Evolutionary conservation across 2,113 vertebrate genomes (phyloP).

Genomic region (Elachura formosa): DNA sequence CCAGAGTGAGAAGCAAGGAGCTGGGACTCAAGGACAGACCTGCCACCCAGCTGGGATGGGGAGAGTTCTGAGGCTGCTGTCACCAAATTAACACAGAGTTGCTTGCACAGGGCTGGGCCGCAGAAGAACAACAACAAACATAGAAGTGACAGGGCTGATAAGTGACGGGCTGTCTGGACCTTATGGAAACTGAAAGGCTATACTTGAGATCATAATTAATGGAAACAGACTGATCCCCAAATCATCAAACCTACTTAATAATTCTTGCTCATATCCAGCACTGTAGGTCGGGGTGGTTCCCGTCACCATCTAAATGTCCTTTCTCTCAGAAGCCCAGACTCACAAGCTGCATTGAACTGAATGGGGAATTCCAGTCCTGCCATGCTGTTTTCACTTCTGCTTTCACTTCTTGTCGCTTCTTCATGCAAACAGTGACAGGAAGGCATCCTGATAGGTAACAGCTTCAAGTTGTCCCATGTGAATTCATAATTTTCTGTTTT

Average conservation of each 20-base stretch:
- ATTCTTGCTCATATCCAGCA: neutral
- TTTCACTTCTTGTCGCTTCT: neutral
- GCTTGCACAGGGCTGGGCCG: neutral
- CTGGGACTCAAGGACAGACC: neutral
- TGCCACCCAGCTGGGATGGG: accelerated
- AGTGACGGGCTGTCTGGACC: neutral
- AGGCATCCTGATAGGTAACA: neutral
- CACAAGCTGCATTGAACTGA: neutral
- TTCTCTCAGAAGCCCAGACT: neutral
- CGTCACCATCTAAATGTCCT: neutral
- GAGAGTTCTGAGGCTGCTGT: neutral
- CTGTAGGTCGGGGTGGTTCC: neutral
- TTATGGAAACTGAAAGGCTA: neutral
- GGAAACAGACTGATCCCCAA: neutral
- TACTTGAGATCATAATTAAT: neutral
- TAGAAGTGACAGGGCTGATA: neutral
- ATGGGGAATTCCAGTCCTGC: neutral
- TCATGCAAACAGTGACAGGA: neutral
- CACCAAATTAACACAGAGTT: neutral
- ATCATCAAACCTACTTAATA: neutral
- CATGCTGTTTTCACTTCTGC: neutral
- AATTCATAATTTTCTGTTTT: neutral
- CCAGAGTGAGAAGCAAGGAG: neutral
- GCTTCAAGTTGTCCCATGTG: neutral
- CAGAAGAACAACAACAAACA: neutral